Conservation (phyloP, 2,113 vertebrate species). For the Chroicocephalus ridibundus region DNA sequence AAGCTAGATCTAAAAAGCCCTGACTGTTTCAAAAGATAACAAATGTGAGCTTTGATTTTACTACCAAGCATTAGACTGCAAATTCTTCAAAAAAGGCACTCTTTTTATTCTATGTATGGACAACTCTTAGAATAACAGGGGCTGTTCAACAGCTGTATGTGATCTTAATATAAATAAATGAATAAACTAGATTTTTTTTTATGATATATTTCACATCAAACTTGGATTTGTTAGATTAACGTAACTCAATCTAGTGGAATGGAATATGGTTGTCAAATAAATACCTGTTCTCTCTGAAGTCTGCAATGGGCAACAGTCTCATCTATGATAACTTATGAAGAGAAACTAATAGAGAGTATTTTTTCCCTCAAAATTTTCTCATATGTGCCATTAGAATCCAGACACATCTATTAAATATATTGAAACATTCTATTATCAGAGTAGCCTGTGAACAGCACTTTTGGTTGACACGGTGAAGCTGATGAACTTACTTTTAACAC, state of each 20-base stretch:
- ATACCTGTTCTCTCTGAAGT: not conserved
- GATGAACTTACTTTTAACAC: not conserved
- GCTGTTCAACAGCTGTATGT: not conserved
- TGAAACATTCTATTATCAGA: not conserved
- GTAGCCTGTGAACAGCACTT: not conserved
- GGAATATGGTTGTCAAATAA: not conserved
- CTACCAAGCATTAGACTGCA: not conserved
- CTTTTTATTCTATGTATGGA: not conserved
- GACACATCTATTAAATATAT: not conserved
- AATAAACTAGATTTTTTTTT: not conserved
- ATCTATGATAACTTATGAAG: not conserved
- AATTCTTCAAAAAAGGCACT: not conserved
- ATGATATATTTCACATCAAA: not conserved
- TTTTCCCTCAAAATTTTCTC: not conserved
- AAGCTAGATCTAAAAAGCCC: fast-evolving
- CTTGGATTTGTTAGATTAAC: not conserved
- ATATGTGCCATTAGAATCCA: not conserved
- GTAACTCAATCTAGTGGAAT: not conserved
- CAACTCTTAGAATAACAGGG: not conserved
- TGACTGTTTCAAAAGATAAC: not conserved
- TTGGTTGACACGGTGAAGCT: not conserved
- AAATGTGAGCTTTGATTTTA: not conserved
- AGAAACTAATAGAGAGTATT: not conserved
- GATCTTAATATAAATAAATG: not conserved
- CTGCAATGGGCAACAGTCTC: not conserved